Base-by-base conservation (phyloP, 2,888 invertebrate genomes). In the Entomobrya proxima region DNA sequence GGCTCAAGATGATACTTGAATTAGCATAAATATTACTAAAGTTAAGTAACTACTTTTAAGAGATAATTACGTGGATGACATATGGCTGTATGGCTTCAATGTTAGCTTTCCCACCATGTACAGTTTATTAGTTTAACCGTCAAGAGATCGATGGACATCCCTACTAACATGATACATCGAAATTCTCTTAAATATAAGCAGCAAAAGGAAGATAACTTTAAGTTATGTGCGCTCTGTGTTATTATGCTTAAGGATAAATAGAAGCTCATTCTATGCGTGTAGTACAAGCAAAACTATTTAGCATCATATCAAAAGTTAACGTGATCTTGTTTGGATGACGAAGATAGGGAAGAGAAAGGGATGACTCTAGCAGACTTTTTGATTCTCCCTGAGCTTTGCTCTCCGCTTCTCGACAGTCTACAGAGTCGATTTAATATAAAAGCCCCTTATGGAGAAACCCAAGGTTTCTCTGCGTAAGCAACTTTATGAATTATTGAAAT, bases 401-500 rank as follows among this genome's bases (percentile, higher is more conserved):
- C 44, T 75, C 72, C 13, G 18, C 75, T 58, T 61, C n/a, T 61
- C 64, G 13, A 27, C 7, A 18, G 21, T 9, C n/a, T 18, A 50
- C 24, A 18, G 52, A 78, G 64, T 67, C 64, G 50, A 64, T 78
- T 67, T 52, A 77, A 50, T 78, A 78, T 78, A 67, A 78, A 78
- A 55, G 32, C 76, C 40, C 76, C 55, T 76, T 35, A 77, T 55
- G 55, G 52, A 37, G 75, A 55, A 15, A 58, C 64, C 18, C 32
- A 50, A 64, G 78, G 67, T 64, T 35, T 64, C 64, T 35, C 35
- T 32, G 64, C 47, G 52, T 35, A 21, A 80, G 80, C 55, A 80
- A 72, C 80, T 80, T 80, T 80, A 80, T 80, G 69, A 80, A 81
- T 81, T 81, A 81, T 81, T 81, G 74, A 81, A 74, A 61, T 72